Conservation (phyloP, 2,888 invertebrate genomes). For the Amphiduros pacificus region DNA sequence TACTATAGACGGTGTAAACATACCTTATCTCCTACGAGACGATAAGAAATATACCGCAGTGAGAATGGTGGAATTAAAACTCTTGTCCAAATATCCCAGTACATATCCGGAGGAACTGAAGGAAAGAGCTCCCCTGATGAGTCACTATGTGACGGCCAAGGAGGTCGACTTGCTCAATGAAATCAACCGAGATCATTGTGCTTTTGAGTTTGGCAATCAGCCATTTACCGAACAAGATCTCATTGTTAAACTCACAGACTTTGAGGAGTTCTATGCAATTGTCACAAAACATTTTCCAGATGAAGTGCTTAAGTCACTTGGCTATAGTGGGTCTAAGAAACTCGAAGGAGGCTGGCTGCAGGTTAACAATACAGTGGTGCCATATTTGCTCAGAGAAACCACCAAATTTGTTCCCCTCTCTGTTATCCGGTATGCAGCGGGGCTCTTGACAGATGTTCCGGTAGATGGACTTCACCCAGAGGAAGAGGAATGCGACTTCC, state of each 20-base stretch:
- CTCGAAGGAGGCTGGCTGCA: slow-evolving; percentile 47
- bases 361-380: slow-evolving; percentile 85
- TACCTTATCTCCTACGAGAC: slow-evolving; percentile 85
- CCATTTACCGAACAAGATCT: slow-evolving; percentile 85
- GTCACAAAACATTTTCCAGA: slow-evolving; percentile 62
- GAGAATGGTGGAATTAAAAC: slow-evolving; percentile 87
- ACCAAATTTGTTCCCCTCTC: slow-evolving; percentile 77
- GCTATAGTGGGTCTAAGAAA: slow-evolving; percentile 40
- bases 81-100: slow-evolving; percentile 60
- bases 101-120: slow-evolving; percentile 78
- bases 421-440: slow-evolving; percentile 53
- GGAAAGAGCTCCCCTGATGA: slow-evolving; percentile 84
- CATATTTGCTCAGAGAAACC: slow-evolving; percentile 75
- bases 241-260: slow-evolving; percentile 84
- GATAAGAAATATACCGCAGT: slow-evolving; percentile 90
- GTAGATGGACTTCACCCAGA: slow-evolving; percentile 40
- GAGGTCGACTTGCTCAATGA: slow-evolving; percentile 89
- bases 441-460: slow-evolving; percentile 39
- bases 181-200: slow-evolving; percentile 90
- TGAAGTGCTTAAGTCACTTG: not conserved
- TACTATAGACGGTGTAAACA: slow-evolving; percentile 70
- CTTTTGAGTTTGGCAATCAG: slow-evolving; percentile 84
- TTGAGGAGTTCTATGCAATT: slow-evolving; percentile 84
- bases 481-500: slow-evolving; percentile 43
- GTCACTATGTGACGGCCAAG: slow-evolving; percentile 88